phyloP scores from a whole-genome alignment of 2,113 vertebrate genomes.

The Crotalus tigris region DNA sequence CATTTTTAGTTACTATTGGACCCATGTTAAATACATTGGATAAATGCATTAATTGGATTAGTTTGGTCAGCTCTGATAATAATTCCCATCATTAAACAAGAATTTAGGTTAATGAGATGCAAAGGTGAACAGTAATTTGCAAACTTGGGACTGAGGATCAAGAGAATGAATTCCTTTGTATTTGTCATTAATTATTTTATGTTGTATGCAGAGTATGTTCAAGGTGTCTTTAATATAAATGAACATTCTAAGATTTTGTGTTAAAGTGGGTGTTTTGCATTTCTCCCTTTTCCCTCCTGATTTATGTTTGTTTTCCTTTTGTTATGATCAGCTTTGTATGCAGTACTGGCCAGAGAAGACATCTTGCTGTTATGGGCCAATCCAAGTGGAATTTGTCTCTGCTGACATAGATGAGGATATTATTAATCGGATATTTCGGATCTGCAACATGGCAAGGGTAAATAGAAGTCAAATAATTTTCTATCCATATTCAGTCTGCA shows the following conservation, averaged over 20 bases:
- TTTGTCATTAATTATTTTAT: background rate
- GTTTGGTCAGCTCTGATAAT: background rate
- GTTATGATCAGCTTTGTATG: slow-evolving; percentile 83
- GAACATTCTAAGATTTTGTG: background rate
- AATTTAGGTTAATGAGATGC: background rate
- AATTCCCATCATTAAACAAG: background rate
- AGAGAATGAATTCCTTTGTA: background rate
- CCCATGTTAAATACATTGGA: background rate
- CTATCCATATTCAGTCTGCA: slow-evolving; percentile 9
- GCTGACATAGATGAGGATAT: slow-evolving; percentile 96
- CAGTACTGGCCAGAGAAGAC: slow-evolving; percentile 99
- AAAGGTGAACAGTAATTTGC: background rate
- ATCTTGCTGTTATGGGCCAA: slow-evolving; percentile 90
- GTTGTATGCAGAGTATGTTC: background rate
- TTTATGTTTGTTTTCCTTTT: background rate
- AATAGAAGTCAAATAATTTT: slow-evolving; percentile 16
- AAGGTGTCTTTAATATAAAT: background rate
- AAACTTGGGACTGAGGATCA: background rate
- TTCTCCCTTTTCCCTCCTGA: background rate
- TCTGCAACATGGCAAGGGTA: slow-evolving; percentile 98
- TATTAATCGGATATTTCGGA: slow-evolving; percentile 97
- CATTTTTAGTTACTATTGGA: background rate
- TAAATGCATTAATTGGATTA: background rate
- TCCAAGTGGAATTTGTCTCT: slow-evolving; percentile 96
- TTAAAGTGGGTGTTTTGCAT: background rate